Percentiles rank a stretch among this genome's conserved stretches.
Conservation (phyloP, 2,888 invertebrate genomes). For the Linnaemya vulpina region DNA sequence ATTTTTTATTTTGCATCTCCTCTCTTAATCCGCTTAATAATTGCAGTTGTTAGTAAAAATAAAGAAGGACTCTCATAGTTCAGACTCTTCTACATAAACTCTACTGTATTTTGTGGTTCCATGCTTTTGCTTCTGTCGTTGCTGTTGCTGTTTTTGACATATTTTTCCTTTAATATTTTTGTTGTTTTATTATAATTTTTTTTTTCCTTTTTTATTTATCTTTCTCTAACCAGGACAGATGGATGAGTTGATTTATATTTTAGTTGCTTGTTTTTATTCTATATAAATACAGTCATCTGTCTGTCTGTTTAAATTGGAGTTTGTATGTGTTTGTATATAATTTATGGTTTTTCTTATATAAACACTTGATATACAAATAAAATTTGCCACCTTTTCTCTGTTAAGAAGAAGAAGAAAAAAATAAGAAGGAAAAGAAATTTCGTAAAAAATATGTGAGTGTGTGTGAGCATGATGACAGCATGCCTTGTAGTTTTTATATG, state of each 20-base stretch:
- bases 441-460: neutral
- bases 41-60: slow-evolving; percentile 14
- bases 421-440: neutral
- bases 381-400: slow-evolving; percentile 42
- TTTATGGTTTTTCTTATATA: slow-evolving; percentile 55
- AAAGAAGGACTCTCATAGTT: neutral
- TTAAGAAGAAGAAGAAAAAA: neutral
- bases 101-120: slow-evolving; percentile 24
- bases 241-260: slow-evolving; percentile 41
- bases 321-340: slow-evolving; percentile 31
- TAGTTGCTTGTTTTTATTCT: neutral
- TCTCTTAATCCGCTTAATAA: slow-evolving; percentile 46
- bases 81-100: slow-evolving; percentile 16
- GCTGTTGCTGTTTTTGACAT: slow-evolving; percentile 37
- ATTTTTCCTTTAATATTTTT: slow-evolving; percentile 29
- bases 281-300: neutral
- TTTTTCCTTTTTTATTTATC: slow-evolving; percentile 39
- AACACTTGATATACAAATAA: slow-evolving; percentile 53
- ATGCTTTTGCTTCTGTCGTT: slow-evolving; percentile 1
- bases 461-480: slow-evolving; percentile 35
- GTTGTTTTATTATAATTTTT: slow-evolving; percentile 10
- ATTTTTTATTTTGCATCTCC: slow-evolving; percentile 5
- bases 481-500: slow-evolving; percentile 25
- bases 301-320: neutral
- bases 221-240: slow-evolving; percentile 47